phyloP scores from a whole-genome alignment of 2,888 invertebrate species.

The Scaeva pyrastri region DNA sequence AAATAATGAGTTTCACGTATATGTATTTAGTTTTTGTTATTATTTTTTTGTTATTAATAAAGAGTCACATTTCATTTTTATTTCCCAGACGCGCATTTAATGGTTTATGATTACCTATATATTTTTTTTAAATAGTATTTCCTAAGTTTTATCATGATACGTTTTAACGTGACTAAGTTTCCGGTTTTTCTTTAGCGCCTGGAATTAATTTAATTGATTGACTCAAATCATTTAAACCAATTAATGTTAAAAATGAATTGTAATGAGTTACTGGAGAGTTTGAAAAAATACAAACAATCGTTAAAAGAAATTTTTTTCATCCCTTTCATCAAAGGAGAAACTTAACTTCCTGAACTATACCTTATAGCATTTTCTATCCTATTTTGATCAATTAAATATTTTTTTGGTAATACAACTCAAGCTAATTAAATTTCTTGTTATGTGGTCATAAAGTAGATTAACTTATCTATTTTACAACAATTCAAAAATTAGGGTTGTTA shows the following conservation, averaged over 20 bases:
- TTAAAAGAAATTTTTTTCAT: too few relatives aligned
- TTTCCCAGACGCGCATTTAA: constrained; percentile 38
- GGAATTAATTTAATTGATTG: background rate
- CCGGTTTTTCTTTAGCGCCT: constrained; percentile 30
- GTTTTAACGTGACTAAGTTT: background rate
- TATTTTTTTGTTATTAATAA: too few relatives aligned
- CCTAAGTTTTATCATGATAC: background rate
- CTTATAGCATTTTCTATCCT: background rate
- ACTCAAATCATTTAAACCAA: too few relatives aligned
- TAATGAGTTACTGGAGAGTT: too few relatives aligned
- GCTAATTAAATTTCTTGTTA: background rate
- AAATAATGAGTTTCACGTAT: constrained; percentile 25
- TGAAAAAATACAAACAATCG: too few relatives aligned
- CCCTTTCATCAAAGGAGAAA: too few relatives aligned
- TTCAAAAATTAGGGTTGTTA: constrained; percentile 6
- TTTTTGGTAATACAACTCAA: background rate
- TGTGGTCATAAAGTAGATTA: background rate
- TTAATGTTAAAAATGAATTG: too few relatives aligned
- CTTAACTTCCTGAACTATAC: too few relatives aligned
- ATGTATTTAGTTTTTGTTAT: too few relatives aligned
- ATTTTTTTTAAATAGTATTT: constrained; percentile 11
- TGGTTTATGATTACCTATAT: background rate
- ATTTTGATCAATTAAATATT: background rate
- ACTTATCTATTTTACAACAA: background rate
- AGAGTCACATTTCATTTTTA: constrained; percentile 49